phyloP scores from a whole-genome alignment of 2,113 vertebrate genomes.

The Cercopithecus mona region DNA sequence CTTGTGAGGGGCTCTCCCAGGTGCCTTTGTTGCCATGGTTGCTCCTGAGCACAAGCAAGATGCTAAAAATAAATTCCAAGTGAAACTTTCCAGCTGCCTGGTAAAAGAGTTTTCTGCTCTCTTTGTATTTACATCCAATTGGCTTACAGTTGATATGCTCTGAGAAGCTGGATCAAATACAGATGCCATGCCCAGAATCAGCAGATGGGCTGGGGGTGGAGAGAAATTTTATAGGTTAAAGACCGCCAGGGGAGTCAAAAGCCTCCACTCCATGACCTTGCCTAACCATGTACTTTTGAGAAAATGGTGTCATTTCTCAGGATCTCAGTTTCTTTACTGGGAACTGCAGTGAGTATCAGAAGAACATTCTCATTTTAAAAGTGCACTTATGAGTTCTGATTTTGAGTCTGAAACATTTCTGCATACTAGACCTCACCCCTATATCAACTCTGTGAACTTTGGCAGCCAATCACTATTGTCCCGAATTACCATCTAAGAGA shows the following conservation, averaged over 20 bases:
- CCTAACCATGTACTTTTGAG: background rate
- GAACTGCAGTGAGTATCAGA: background rate
- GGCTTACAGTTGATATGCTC: slow-evolving; percentile 7
- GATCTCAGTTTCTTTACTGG: background rate
- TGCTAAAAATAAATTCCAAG: slow-evolving; percentile 67
- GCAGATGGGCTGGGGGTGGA: slow-evolving; percentile 48
- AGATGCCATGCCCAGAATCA: slow-evolving; percentile 15
- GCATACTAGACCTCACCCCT: background rate
- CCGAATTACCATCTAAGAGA: background rate
- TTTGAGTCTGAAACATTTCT: background rate
- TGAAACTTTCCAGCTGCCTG: slow-evolving; percentile 59
- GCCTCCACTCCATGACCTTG: background rate
- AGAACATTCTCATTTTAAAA: background rate
- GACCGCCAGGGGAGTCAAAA: background rate
- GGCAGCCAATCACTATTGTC: background rate
- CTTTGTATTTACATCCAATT: slow-evolving; percentile 31
- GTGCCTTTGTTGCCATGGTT: background rate
- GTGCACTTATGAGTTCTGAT: background rate
- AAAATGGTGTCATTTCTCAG: background rate
- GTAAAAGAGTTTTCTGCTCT: slow-evolving; percentile 38
- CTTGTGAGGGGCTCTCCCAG: background rate
- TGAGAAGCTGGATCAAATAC: slow-evolving; percentile 45
- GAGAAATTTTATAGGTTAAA: background rate
- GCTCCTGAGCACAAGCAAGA: background rate
- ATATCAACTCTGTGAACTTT: background rate